Conservation (phyloP, 2,888 invertebrate species). For the Eurois occulta region DNA sequence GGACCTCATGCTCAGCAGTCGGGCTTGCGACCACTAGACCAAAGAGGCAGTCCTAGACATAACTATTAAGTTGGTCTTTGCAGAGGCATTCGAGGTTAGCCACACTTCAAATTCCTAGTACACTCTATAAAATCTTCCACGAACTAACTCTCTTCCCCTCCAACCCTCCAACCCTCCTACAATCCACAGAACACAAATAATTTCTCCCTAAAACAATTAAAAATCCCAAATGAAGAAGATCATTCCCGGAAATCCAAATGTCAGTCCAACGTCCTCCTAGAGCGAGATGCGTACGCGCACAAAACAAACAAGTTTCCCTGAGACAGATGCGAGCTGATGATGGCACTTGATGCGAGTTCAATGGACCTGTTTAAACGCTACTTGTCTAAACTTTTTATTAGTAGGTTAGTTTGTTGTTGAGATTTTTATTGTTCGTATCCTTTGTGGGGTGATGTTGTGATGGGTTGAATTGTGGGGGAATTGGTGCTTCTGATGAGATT, state of each 20-base stretch:
- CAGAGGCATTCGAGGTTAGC: too few species aligned
- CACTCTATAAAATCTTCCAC: neutral
- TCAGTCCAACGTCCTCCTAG: constrained; percentile 72
- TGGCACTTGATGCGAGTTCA: constrained; percentile 59
- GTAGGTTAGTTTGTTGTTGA: constrained; percentile 56
- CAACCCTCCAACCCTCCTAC: neutral
- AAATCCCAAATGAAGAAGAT: constrained; percentile 40
- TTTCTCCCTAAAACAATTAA: constrained; percentile 18
- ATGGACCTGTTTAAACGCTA: constrained; percentile 52
- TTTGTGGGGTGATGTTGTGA: constrained; percentile 47
- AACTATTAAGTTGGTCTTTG: neutral
- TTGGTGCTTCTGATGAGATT: neutral
- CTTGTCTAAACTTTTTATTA: constrained; percentile 68
- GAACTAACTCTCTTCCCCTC: too few species aligned
- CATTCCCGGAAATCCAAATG: constrained; percentile 67
- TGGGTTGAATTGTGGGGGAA: constrained; percentile 9
- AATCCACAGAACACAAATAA: neutral
- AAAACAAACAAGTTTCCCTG: constrained; percentile 71
- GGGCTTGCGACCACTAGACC: too few species aligned
- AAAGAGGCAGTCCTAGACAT: neutral
- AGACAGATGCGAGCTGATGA: constrained; percentile 68
- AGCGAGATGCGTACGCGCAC: constrained; percentile 71
- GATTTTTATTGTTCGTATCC: constrained; percentile 64
- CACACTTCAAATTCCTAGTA: neutral
- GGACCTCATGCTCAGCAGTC: too few species aligned